Percentiles rank a stretch among this genome's conserved stretches.
These are phyloP conservation scores for Polypedilum pembai DNA, from an alignment of 1,140 invertebrate genomes.

Conservation along the genomic window DNA sequence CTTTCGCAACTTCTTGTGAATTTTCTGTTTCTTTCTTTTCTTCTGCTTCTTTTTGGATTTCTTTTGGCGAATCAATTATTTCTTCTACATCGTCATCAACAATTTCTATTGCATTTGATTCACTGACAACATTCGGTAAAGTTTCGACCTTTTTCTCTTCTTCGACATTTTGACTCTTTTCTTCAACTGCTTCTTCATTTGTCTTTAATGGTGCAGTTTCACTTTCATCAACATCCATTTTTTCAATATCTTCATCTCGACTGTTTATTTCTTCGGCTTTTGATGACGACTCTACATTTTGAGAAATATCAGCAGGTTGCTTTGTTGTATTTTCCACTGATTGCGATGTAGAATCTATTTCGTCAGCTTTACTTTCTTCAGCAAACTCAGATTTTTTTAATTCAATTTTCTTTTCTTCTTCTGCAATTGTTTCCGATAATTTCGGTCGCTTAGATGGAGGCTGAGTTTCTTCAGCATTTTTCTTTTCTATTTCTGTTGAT, in stretches of 20 bases:
- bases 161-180: not conserved
- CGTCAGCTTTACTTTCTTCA: not conserved
- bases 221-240: not conserved
- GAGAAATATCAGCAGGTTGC: not conserved
- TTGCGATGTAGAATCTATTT: not conserved
- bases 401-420: not conserved
- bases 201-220: not conserved
- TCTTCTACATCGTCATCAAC: too few species aligned
- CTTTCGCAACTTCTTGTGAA: not conserved
- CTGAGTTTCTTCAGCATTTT: too few species aligned
- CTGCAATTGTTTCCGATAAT: not conserved
- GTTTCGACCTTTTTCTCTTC: not conserved
- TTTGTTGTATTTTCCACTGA: not conserved
- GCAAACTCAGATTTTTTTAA: not conserved
- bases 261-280: not conserved
- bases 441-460: not conserved
- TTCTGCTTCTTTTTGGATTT: not conserved
- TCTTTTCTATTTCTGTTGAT: not conserved
- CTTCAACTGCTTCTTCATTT: not conserved
- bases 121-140: too few species aligned
- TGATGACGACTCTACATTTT: not conserved
- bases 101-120: too few species aligned
- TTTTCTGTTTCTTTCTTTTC: not conserved
- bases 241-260: not conserved
- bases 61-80: not conserved